Evolutionary conservation across 2,888 invertebrate species (phyloP).

Genomic region (Napeogenes inachia): DNA sequence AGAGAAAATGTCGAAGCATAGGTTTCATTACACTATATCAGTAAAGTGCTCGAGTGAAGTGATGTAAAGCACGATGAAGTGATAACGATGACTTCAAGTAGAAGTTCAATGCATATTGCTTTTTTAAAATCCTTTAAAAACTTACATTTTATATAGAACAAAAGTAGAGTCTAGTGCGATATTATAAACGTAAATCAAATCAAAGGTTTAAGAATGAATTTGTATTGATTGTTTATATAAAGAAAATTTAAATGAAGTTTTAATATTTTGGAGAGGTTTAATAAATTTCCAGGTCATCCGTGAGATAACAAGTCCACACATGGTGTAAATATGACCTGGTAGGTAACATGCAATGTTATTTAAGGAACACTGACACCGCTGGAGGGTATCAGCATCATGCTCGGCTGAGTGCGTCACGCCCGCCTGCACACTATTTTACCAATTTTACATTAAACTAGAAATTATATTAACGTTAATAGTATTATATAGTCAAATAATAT

Average conservation of each 20-base stretch:
- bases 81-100: too few relatives aligned
- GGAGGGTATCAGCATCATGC: constrained; percentile 52
- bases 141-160: too few relatives aligned
- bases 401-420: constrained; percentile 43
- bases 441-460: constrained; percentile 24
- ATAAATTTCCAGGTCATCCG: background rate
- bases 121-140: too few relatives aligned
- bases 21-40: too few relatives aligned
- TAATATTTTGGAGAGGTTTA: background rate
- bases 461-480: constrained; percentile 11
- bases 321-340: constrained; percentile 16
- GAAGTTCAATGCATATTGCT: too few relatives aligned
- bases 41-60: too few relatives aligned
- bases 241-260: background rate
- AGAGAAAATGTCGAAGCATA: too few relatives aligned
- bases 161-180: too few relatives aligned
- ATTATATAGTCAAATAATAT: background rate
- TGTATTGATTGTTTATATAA: background rate
- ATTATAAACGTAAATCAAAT: too few relatives aligned
- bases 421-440: constrained; percentile 40
- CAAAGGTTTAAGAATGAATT: too few relatives aligned
- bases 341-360: constrained; percentile 36
- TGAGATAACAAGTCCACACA: background rate
- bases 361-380: constrained; percentile 37
- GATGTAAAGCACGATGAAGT: too few relatives aligned